A percentile compares a stretch with the other conserved stretches of the same genome.
phyloP scores from a whole-genome alignment of 1,140 invertebrate species.

The Callitettix versicolor region DNA sequence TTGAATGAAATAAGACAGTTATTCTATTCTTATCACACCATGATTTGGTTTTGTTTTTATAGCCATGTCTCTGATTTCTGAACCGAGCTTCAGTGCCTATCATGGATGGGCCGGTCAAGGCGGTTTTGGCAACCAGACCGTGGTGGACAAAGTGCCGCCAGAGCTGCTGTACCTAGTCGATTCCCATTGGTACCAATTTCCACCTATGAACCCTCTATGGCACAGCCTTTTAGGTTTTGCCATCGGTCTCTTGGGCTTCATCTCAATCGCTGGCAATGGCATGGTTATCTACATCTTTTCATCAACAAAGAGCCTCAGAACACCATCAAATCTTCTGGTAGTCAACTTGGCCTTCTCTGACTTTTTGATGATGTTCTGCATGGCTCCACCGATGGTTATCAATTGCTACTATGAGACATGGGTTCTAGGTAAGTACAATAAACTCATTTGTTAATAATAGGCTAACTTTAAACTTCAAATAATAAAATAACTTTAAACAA shows the following conservation, averaged over 20 bases:
- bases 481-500: not conserved
- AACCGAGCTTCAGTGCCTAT: constrained; percentile 16
- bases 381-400: constrained; percentile 74
- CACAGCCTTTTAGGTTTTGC: constrained; percentile 65
- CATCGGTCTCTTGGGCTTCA: constrained; percentile 56
- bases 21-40: too few relatives aligned
- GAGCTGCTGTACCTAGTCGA: constrained; percentile 66
- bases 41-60: too few relatives aligned
- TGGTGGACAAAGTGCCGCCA: constrained; percentile 57
- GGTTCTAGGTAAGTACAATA: constrained; percentile 50
- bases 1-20: too few relatives aligned
- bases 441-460: constrained; percentile 8
- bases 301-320: constrained; percentile 61
- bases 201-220: constrained; percentile 68
- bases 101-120: constrained; percentile 10
- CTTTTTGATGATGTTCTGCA: constrained; percentile 75
- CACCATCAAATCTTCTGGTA: constrained; percentile 73
- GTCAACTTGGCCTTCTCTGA: constrained; percentile 81
- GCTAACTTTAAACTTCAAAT: constrained; percentile 1
- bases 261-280: constrained; percentile 66
- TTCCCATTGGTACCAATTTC: constrained; percentile 62
- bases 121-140: constrained; percentile 48
- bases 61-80: constrained; percentile 19
- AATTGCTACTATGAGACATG: constrained; percentile 82
- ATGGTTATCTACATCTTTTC: constrained; percentile 80